Evolutionary conservation across 2,888 invertebrate species (phyloP).

Genomic region (Gandaritis pyraliata): DNA sequence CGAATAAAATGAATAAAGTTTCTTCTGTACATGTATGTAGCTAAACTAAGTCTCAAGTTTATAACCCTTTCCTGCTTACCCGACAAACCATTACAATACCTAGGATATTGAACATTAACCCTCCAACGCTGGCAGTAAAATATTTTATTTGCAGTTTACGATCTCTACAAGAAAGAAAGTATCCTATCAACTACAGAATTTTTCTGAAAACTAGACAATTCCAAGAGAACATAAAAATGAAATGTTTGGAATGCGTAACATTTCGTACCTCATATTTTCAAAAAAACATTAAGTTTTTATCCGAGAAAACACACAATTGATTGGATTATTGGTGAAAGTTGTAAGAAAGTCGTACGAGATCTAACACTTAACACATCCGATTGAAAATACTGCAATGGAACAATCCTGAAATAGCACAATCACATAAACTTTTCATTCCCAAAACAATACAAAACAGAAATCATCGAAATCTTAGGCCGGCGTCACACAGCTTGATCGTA

Average conservation of each 20-base stretch:
- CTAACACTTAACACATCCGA: conserved; percentile 10
- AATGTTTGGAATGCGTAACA: conserved; percentile 9
- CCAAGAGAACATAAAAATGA: conserved; percentile 24
- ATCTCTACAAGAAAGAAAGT: conserved; percentile 47
- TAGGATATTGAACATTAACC: conserved; percentile 62
- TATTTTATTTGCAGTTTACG: conserved; percentile 68
- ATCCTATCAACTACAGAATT: conserved; percentile 34
- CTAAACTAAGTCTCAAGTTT: conserved; percentile 48
- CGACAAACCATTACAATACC: conserved; percentile 57
- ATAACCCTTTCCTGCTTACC: conserved; percentile 65
- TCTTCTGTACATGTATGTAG: not conserved
- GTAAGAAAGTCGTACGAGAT: not conserved
- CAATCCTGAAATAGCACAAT: conserved; percentile 19
- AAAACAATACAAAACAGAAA: conserved; percentile 35
- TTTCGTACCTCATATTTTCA: not conserved
- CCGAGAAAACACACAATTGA: conserved; percentile 9
- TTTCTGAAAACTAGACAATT: conserved; percentile 29
- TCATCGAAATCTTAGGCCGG: conserved; percentile 42
- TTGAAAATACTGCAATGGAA: not conserved
- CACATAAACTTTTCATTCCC: conserved; percentile 33
- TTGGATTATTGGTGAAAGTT: not conserved
- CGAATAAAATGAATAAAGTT: conserved; percentile 1
- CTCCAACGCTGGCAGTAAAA: conserved; percentile 59
- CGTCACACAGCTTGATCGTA: conserved; percentile 37
- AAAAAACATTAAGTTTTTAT: not conserved